phyloP scores from a whole-genome alignment of 2,113 vertebrate genomes.

The Odocoileus hemionus region DNA sequence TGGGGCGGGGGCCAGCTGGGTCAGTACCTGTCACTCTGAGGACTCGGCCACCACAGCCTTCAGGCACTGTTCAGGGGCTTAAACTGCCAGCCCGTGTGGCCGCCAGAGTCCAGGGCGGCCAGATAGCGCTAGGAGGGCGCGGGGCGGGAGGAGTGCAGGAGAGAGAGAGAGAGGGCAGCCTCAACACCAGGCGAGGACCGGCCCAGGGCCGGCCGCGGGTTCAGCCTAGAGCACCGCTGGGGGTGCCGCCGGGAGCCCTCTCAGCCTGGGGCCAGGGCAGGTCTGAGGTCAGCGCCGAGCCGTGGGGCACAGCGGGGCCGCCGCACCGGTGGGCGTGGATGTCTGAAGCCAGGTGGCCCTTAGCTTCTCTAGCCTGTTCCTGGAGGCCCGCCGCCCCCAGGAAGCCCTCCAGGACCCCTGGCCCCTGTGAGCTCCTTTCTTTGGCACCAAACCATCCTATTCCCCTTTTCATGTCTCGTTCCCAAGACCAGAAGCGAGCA shows the following conservation, averaged over 20 bases:
- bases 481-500: constrained; percentile 46
- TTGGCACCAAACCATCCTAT: background rate
- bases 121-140: constrained; percentile 95
- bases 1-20: background rate
- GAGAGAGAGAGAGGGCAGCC: constrained; percentile 86
- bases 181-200: constrained; percentile 79
- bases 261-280: background rate
- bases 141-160: constrained; percentile 69
- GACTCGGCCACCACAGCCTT: constrained; percentile 89
- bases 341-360: background rate
- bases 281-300: background rate
- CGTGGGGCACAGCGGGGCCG: fast-evolving
- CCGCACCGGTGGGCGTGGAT: fast-evolving
- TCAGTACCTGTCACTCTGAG: constrained; percentile 72
- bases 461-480: background rate
- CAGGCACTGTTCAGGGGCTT: constrained; percentile 95
- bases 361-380: background rate
- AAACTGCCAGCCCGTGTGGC: constrained; percentile 95
- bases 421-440: background rate
- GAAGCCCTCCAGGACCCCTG: background rate
- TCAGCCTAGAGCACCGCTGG: fast-evolving
- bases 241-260: background rate
- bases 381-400: background rate
- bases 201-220: background rate
- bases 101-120: constrained; percentile 94